Conservation (phyloP, 2,888 invertebrate species). For the Parnassius glacialis region DNA sequence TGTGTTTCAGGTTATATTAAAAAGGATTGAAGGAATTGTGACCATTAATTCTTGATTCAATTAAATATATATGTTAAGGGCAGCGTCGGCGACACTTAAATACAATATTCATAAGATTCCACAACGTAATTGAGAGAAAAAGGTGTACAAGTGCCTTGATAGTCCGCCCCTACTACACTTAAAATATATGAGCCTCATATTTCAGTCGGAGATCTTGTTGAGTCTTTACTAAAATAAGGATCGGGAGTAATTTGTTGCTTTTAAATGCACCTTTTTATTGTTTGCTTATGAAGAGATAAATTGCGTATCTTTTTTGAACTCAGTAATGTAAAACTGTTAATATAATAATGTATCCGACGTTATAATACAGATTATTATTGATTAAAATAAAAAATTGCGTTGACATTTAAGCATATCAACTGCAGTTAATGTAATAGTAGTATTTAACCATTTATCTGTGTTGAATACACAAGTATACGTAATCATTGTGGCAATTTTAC, state of each 20-base stretch:
- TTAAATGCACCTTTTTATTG: background rate
- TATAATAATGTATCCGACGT: background rate
- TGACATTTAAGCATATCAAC: too few species aligned
- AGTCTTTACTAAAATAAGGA: background rate
- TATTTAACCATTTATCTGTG: too few species aligned
- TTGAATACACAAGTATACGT: too few species aligned
- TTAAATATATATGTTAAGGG: constrained; percentile 21
- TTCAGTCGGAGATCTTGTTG: background rate
- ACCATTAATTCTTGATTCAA: constrained; percentile 17
- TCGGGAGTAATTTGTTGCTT: background rate
- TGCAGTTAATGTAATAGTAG: too few species aligned
- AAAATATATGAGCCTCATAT: background rate
- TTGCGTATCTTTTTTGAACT: background rate
- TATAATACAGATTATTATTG: too few species aligned
- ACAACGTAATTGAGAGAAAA: constrained; percentile 17
- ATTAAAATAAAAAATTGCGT: too few species aligned
- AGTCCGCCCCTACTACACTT: background rate
- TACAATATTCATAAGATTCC: constrained; percentile 19
- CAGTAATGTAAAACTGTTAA: background rate
- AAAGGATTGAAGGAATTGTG: constrained; percentile 10
- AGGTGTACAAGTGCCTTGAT: constrained; percentile 16
- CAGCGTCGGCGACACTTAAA: constrained; percentile 12
- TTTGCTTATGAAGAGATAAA: background rate
- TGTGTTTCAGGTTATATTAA: constrained; percentile 2
- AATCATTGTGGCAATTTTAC: too few species aligned